Percentiles rank a stretch among this genome's conserved stretches.
These are phyloP conservation scores for Aphelinus certus DNA, from an alignment of 1,140 invertebrate genomes.

Conservation along the genomic window DNA sequence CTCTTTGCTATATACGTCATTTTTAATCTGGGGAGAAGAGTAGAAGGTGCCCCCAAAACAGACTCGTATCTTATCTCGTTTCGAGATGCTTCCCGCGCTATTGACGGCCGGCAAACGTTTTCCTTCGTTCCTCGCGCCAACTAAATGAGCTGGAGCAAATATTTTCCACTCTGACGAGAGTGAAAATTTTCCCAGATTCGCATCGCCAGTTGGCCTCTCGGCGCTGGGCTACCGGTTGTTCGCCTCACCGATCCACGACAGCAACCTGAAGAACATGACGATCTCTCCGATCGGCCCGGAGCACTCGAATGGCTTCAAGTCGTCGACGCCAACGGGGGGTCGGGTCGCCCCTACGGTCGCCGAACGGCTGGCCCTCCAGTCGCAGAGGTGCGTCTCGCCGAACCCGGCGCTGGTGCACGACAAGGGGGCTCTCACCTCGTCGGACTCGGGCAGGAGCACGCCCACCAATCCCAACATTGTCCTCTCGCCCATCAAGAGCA, in stretches of 20 bases:
- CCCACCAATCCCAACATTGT: slow-evolving; percentile 62
- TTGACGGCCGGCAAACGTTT: too few relatives aligned
- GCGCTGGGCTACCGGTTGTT: slow-evolving; percentile 61
- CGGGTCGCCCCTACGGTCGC: slow-evolving; percentile 46
- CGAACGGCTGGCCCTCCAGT: slow-evolving; percentile 49
- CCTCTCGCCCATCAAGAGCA: slow-evolving; percentile 74
- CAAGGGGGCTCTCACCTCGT: background rate
- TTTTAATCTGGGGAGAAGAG: too few relatives aligned
- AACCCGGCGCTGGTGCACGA: slow-evolving; percentile 9
- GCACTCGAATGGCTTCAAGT: slow-evolving; percentile 50
- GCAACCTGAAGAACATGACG: slow-evolving; percentile 45
- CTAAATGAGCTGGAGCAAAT: too few relatives aligned
- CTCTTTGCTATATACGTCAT: too few relatives aligned
- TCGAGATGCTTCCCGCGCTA: too few relatives aligned
- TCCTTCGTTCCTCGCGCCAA: too few relatives aligned
- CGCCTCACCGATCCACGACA: slow-evolving; percentile 51
- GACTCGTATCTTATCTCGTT: too few relatives aligned
- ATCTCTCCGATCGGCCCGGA: slow-evolving; percentile 57
- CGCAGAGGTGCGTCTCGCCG: slow-evolving; percentile 45
- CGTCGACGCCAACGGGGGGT: slow-evolving; percentile 52
- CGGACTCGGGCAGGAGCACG: slow-evolving; percentile 49
- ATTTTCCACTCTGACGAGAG: too few relatives aligned
- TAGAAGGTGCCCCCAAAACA: too few relatives aligned
- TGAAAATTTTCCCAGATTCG: slow-evolving; percentile 49
- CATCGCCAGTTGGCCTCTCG: slow-evolving; percentile 53